Evolutionary conservation across 1,140 invertebrate genomes (phyloP).

Genomic region (Drosophila baimaii): DNA sequence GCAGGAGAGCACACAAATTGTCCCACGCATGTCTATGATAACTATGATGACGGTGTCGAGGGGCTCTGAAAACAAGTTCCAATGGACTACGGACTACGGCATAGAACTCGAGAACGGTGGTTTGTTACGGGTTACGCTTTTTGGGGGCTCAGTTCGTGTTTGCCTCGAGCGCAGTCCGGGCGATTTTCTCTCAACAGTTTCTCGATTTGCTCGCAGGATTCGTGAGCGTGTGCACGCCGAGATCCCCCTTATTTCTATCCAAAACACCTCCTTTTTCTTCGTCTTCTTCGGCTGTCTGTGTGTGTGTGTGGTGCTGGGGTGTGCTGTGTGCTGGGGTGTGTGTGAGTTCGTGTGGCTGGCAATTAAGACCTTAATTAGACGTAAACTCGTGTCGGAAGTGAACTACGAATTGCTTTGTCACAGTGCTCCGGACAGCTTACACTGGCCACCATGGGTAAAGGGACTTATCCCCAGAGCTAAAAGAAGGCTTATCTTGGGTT

Average conservation of each 20-base stretch:
- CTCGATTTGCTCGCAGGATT: slow-evolving; percentile 3
- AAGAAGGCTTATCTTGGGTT: background rate
- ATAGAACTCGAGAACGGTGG: slow-evolving; percentile 4
- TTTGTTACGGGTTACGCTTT: slow-evolving; percentile 22
- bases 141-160: slow-evolving; percentile 45
- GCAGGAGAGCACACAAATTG: slow-evolving; percentile 23
- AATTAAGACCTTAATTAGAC: slow-evolving; percentile 56
- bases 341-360: slow-evolving; percentile 27
- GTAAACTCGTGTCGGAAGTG: slow-evolving; percentile 49
- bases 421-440: slow-evolving; percentile 24
- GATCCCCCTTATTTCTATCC: background rate
- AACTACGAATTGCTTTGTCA: slow-evolving; percentile 43
- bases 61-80: slow-evolving; percentile 6
- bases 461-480: background rate
- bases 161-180: slow-evolving; percentile 46
- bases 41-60: slow-evolving; percentile 9
- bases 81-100: background rate
- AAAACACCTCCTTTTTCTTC: background rate
- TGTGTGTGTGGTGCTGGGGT: background rate
- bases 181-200: slow-evolving; percentile 13
- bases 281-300: background rate
- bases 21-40: slow-evolving; percentile 32
- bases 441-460: slow-evolving; percentile 10
- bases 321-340: background rate
- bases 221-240: background rate